phyloP scores from a whole-genome alignment of 2,797 vertebrate species.

The Hybognathus amarus region DNA sequence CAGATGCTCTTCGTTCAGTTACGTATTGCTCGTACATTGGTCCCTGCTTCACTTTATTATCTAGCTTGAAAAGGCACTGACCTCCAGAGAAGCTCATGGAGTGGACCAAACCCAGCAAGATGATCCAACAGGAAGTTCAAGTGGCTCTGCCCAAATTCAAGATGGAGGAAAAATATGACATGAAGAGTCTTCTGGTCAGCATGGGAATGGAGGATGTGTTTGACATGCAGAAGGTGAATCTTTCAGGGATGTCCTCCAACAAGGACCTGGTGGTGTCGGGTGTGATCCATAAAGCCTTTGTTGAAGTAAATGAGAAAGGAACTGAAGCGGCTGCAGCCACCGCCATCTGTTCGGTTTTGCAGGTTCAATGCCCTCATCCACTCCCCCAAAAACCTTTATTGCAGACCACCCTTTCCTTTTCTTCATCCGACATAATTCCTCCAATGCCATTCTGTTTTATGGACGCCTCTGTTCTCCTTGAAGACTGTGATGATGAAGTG shows the following conservation, averaged over 20 bases:
- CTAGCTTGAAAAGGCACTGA: background rate
- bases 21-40: too few species aligned
- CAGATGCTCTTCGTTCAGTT: too few species aligned
- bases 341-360: rapidly evolving
- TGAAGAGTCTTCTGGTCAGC: background rate
- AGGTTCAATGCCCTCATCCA: rapidly evolving
- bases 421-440: constrained; percentile 83
- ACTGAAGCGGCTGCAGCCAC: constrained; percentile 12
- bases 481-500: background rate
- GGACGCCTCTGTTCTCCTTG: constrained; percentile 68
- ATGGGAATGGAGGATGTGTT: constrained; percentile 12
- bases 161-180: rapidly evolving
- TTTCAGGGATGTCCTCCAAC: constrained; percentile 18
- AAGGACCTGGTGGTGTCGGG: background rate
- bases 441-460: constrained; percentile 82
- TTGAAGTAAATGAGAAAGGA: constrained; percentile 26
- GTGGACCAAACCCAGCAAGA: background rate
- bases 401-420: constrained; percentile 91
- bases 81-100: background rate
- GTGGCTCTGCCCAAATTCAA: background rate
- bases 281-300: constrained; percentile 34
- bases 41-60: background rate
- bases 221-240: rapidly evolving
- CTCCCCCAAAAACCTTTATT: constrained; percentile 58
- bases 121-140: rapidly evolving